Percentiles rank a stretch among this genome's conserved stretches.
phyloP scores from a whole-genome alignment of 2,797 vertebrate species.

The Salmo trutta region DNA sequence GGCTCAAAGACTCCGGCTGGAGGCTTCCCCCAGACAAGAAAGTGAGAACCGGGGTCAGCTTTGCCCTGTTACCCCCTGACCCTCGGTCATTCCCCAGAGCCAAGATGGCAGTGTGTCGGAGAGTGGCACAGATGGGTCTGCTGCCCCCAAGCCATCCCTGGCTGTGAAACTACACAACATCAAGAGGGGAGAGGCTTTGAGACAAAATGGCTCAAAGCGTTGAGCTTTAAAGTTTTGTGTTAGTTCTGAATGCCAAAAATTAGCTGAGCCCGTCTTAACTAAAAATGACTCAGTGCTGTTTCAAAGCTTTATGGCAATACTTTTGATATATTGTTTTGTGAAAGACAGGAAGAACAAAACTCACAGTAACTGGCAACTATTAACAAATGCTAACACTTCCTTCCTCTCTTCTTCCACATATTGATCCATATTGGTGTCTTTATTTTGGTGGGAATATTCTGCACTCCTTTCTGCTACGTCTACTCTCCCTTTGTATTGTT shows the following conservation, averaged over 20 bases:
- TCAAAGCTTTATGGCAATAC: background rate
- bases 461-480: background rate
- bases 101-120: constrained; percentile 65
- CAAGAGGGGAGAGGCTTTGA: constrained; percentile 40
- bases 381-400: constrained; percentile 58
- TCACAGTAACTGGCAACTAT: background rate
- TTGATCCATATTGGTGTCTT: background rate
- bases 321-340: background rate
- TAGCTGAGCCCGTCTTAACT: background rate
- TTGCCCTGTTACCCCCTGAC: constrained; percentile 54
- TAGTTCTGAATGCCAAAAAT: background rate
- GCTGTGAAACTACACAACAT: constrained; percentile 50
- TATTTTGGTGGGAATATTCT: background rate
- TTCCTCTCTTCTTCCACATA: background rate
- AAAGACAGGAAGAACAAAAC: background rate
- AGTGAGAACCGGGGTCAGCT: constrained; percentile 75
- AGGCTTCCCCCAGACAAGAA: constrained; percentile 92
- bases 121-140: constrained; percentile 58
- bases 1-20: constrained; percentile 96
- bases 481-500: background rate
- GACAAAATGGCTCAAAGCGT: background rate
- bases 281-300: background rate
- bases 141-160: constrained; percentile 42
- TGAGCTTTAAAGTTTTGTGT: background rate
- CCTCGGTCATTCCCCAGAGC: constrained; percentile 51